These are phyloP conservation scores for Hiodon alosoides DNA, from an alignment of 2,113 vertebrate species.

Conservation along the genomic window DNA sequence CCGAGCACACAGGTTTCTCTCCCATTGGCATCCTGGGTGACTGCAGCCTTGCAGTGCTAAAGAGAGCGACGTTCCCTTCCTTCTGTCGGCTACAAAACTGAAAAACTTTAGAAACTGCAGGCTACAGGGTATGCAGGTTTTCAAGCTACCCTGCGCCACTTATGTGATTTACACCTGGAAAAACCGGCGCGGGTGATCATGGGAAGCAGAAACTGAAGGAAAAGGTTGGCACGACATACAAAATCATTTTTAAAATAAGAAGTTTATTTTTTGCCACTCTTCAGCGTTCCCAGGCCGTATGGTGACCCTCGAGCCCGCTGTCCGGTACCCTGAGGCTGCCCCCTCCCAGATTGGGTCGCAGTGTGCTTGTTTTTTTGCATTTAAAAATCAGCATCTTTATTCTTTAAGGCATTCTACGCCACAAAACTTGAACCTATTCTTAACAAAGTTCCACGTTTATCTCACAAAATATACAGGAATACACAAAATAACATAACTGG, in stretches of 20 bases:
- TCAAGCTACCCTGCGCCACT: no score
- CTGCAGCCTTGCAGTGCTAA: no score
- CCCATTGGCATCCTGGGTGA: no score
- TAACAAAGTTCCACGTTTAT: conserved; percentile 16
- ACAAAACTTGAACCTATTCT: conserved; percentile 17
- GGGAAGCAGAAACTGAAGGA: not conserved
- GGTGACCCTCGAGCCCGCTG: not conserved
- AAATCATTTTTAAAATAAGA: conserved; percentile 8
- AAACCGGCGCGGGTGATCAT: conserved; percentile 1
- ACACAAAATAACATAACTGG: conserved; percentile 21
- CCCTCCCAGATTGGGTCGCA: not conserved
- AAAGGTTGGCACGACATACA: conserved; percentile 3
- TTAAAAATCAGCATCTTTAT: conserved; percentile 52
- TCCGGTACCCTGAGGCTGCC: not conserved
- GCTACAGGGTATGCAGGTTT: no score
- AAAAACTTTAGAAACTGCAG: no score
- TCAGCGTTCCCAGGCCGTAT: not conserved
- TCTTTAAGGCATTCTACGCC: conserved; percentile 45
- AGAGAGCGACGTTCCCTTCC: no score
- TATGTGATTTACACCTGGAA: not conserved
- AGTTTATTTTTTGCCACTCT: conserved; percentile 7
- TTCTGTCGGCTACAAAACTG: no score
- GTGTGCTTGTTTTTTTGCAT: conserved; percentile 23
- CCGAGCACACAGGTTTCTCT: no score
- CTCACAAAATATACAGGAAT: conserved; percentile 30